These are phyloP conservation scores for Mastigias papua DNA, from an alignment of 30 jellyfish, hydroid and myxozoan species.

Conservation along the genomic window DNA sequence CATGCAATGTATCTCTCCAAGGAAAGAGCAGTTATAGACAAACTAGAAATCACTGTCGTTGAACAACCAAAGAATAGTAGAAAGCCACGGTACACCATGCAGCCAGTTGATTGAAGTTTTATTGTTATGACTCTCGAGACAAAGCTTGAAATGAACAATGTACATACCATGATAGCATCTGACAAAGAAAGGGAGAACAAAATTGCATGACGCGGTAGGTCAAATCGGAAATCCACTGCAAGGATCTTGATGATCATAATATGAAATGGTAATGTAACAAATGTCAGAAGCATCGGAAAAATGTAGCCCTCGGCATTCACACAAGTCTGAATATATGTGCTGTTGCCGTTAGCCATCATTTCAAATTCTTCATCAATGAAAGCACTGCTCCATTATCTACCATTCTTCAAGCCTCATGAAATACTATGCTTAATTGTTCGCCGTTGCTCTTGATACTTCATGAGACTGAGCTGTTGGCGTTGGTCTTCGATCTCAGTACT, in stretches of 20 bases:
- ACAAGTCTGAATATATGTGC: background rate
- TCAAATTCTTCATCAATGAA: background rate
- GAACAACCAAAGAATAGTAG: background rate
- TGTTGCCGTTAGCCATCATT: background rate
- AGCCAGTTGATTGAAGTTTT: background rate
- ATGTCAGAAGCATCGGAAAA: background rate
- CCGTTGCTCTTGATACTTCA: too few species aligned
- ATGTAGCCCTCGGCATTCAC: background rate
- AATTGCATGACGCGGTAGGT: conserved; percentile 31
- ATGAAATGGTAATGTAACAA: conserved; percentile 18
- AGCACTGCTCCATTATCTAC: background rate
- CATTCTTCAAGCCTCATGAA: too few species aligned
- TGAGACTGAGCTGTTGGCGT: too few species aligned
- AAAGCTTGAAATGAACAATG: background rate
- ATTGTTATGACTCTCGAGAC: background rate
- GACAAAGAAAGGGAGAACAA: conserved; percentile 16
- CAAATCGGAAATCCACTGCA: background rate
- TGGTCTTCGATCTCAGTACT: too few species aligned
- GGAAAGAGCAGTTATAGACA: conserved; percentile 1
- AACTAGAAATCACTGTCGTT: conserved; percentile 1
- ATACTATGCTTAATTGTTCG: too few species aligned
- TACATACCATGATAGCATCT: background rate
- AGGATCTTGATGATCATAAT: background rate
- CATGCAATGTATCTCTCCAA: conserved; percentile 35
- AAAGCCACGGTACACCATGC: background rate